Evolutionary conservation across 30 jellyfish, hydroid and myxozoan genomes (phyloP).

Genomic region (Hydractinia symbiolongicarpus): DNA sequence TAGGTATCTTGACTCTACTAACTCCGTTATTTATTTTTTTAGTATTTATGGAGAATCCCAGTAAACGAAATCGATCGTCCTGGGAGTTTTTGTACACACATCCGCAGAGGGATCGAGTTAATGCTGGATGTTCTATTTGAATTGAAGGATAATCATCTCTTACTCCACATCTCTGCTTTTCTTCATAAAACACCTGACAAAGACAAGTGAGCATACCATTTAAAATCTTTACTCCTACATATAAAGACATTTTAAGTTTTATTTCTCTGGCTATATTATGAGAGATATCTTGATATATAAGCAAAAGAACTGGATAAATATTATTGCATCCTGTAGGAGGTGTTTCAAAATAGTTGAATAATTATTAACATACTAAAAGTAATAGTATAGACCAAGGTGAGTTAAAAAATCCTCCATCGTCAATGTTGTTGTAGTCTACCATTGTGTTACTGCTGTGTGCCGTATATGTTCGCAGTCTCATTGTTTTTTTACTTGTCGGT

Average conservation of each 20-base stretch:
- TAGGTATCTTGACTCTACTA: background rate
- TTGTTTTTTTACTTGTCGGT: background rate
- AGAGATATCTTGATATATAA: no score
- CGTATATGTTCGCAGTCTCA: no score
- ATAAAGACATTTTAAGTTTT: no score
- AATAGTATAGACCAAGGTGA: no score
- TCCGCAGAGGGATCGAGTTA: slow-evolving; percentile 73
- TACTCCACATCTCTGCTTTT: slow-evolving; percentile 60
- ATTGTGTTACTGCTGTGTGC: no score
- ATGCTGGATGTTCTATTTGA: slow-evolving; percentile 67
- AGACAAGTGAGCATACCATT: slow-evolving; percentile 57
- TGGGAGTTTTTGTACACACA: slow-evolving; percentile 86
- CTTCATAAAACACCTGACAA: slow-evolving; percentile 82
- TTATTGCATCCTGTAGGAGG: no score
- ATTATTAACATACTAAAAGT: no score
- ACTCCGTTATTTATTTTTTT: background rate
- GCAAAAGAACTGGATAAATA: no score
- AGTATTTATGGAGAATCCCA: slow-evolving; percentile 95
- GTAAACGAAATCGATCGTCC: slow-evolving; percentile 93
- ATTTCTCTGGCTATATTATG: no score
- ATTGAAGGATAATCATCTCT: slow-evolving; percentile 54
- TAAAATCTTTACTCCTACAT: background rate
- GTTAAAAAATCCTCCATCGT: no score
- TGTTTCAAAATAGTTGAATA: no score
- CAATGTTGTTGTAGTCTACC: no score